These are phyloP conservation scores for Plotosus lineatus DNA, from an alignment of 2,113 vertebrate genomes.

Conservation along the genomic window DNA sequence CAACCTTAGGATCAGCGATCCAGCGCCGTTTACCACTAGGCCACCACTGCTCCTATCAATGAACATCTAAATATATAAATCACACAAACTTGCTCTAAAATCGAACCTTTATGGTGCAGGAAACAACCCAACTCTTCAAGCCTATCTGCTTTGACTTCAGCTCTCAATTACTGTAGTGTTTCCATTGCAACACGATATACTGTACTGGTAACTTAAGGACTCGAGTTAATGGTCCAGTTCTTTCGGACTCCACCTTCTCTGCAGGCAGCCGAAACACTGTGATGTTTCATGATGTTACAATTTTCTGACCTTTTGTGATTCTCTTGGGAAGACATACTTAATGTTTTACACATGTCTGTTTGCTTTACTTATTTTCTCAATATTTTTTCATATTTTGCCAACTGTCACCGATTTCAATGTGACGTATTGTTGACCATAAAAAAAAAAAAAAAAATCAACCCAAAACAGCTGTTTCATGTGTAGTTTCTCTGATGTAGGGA, in stretches of 20 bases:
- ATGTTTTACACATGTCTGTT: slow-evolving; percentile 12
- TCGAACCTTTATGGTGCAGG: background rate
- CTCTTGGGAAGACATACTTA: slow-evolving; percentile 33
- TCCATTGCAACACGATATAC: slow-evolving; percentile 6
- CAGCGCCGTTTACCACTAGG: too few relatives aligned
- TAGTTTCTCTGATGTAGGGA: background rate
- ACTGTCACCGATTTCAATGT: background rate
- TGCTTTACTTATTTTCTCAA: background rate
- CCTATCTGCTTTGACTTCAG: background rate
- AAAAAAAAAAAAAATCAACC: background rate
- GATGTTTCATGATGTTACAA: background rate
- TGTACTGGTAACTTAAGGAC: background rate
- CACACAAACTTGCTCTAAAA: too few relatives aligned
- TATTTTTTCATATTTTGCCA: slow-evolving; percentile 16
- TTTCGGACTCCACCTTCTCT: slow-evolving; percentile 24
- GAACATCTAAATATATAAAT: too few relatives aligned
- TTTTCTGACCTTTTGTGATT: slow-evolving; percentile 24
- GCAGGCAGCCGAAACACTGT: background rate
- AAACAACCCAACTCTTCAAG: background rate
- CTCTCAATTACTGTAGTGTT: slow-evolving; percentile 6
- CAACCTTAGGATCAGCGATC: too few relatives aligned
- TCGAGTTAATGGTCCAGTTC: background rate
- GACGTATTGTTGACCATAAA: background rate
- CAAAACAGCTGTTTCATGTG: background rate
- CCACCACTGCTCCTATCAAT: too few relatives aligned